phyloP scores from a whole-genome alignment of 2,113 vertebrate genomes.

The Nerophis ophidion region DNA sequence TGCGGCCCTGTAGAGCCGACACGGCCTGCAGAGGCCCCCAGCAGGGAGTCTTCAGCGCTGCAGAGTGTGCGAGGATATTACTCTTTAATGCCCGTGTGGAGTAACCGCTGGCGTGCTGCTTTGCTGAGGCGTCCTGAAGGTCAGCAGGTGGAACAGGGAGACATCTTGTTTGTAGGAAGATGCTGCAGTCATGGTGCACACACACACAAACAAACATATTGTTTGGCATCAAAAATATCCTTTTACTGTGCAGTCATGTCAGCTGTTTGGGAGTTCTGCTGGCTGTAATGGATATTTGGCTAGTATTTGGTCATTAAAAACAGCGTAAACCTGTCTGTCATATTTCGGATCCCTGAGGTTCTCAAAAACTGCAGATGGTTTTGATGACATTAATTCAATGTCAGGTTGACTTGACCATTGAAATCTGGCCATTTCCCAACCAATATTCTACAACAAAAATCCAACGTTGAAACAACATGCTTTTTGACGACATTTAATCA shows the following conservation, averaged over 20 bases:
- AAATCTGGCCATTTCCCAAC: no score
- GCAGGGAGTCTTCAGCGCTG: conserved; percentile 26
- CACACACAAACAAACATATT: conserved; percentile 2
- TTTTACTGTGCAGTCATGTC: conserved; percentile 1
- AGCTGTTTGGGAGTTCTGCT: no score
- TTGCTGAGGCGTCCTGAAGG: conserved; percentile 52
- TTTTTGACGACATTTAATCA: no score
- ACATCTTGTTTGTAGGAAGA: conserved; percentile 36
- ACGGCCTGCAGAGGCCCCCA: conserved; percentile 31
- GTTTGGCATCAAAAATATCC: conserved; percentile 31
- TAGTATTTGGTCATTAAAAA: no score
- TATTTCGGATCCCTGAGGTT: no score
- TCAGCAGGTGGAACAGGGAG: conserved; percentile 41
- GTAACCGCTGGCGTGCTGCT: conserved; percentile 46
- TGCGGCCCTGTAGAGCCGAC: conserved; percentile 30
- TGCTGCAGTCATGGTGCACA: conserved; percentile 14
- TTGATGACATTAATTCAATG: no score
- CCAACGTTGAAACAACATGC: no score
- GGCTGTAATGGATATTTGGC: no score
- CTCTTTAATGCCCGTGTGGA: conserved; percentile 54
- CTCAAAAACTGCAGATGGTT: no score
- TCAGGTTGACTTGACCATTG: no score
- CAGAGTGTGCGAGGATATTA: conserved; percentile 28
- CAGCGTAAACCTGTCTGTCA: no score
- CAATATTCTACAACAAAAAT: no score